These are phyloP conservation scores for Salvelinus fontinalis DNA, from an alignment of 2,113 vertebrate species.

Conservation along the genomic window DNA sequence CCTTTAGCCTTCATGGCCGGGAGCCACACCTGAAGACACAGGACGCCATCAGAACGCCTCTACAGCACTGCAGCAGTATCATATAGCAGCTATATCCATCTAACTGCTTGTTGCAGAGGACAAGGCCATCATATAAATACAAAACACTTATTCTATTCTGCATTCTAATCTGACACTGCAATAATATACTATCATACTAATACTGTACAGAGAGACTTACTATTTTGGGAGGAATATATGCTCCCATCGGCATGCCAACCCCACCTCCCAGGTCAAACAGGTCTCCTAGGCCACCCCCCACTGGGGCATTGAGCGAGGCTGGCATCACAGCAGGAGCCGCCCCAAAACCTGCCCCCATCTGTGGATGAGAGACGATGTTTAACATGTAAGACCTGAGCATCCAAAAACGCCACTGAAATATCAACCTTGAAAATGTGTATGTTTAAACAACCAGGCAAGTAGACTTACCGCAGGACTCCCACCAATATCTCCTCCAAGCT, in stretches of 20 bases:
- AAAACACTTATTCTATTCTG: too few relatives aligned
- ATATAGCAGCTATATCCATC: not conserved
- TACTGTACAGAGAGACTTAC: constrained; percentile 72
- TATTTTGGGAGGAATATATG: constrained; percentile 84
- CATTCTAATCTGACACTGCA: too few relatives aligned
- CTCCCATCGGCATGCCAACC: constrained; percentile 83
- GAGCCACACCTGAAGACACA: constrained; percentile 85
- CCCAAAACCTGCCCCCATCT: constrained; percentile 79
- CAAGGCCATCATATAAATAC: too few relatives aligned
- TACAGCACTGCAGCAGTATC: not conserved
- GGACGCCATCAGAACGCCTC: not conserved
- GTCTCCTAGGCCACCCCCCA: constrained; percentile 84
- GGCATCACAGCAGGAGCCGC: constrained; percentile 74
- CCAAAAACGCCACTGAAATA: not conserved
- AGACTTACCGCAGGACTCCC: constrained; percentile 81
- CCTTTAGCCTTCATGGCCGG: constrained; percentile 97
- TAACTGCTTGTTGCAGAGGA: too few relatives aligned
- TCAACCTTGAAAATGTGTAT: not conserved
- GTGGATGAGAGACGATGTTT: constrained; percentile 36
- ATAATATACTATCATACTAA: too few relatives aligned
- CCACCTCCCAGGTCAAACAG: constrained; percentile 91
- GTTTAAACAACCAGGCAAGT: constrained; percentile 4
- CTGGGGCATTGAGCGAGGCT: constrained; percentile 71
- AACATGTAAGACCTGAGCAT: not conserved
- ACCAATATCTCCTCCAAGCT: constrained; percentile 81